Conservation (phyloP, 1,140 invertebrate species). For the Brachionus sp. region DNA sequence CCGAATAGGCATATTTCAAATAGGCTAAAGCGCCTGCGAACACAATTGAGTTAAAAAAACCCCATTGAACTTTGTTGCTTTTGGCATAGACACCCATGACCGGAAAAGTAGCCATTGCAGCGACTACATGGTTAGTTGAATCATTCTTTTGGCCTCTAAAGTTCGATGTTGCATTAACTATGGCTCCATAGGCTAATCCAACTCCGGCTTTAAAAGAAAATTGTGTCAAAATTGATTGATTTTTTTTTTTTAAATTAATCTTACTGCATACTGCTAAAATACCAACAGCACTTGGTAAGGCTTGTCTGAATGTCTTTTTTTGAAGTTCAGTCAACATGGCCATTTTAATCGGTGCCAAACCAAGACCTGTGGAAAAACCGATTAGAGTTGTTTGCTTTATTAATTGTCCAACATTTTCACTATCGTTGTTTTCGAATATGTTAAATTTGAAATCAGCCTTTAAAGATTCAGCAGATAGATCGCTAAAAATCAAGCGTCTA, state of each 20-base stretch:
- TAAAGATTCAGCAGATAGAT: background rate
- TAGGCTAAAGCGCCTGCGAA: background rate
- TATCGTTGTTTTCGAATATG: constrained; percentile 40
- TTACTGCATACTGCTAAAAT: constrained; percentile 15
- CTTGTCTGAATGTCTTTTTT: background rate
- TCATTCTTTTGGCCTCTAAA: constrained; percentile 30
- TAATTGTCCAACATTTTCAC: constrained; percentile 32
- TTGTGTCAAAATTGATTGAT: background rate
- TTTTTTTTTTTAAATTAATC: background rate
- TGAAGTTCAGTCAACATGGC: background rate
- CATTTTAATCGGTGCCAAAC: background rate
- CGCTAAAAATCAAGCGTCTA: constrained; percentile 19
- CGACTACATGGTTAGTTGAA: background rate
- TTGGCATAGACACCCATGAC: constrained; percentile 10
- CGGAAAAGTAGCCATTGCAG: constrained; percentile 6
- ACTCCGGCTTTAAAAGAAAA: background rate
- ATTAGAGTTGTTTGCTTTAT: background rate
- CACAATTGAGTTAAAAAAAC: background rate
- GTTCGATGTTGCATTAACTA: constrained; percentile 35
- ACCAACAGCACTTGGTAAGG: background rate
- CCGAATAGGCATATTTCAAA: constrained; percentile 17
- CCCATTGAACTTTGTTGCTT: constrained; percentile 22
- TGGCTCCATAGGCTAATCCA: constrained; percentile 18
- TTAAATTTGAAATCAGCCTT: background rate
- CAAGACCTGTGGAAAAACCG: background rate